Conservation (phyloP, 2,797 vertebrate species). For the Serranus cabrilla region DNA sequence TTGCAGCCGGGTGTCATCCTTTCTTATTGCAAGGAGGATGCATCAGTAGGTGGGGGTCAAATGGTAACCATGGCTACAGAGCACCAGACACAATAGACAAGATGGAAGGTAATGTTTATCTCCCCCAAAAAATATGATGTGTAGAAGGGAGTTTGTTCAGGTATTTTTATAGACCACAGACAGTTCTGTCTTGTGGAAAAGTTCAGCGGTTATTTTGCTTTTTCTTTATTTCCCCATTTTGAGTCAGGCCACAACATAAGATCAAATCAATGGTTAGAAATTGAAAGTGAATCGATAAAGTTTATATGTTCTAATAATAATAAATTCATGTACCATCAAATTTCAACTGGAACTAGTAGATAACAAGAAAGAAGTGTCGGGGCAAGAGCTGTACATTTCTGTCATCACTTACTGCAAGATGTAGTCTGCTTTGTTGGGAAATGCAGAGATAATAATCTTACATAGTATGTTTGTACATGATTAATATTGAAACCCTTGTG, state of each 20-base stretch:
- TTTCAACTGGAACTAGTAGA: constrained; percentile 6
- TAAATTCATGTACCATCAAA: constrained; percentile 5
- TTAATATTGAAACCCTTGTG: constrained; percentile 27
- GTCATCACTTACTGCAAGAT: constrained; percentile 24
- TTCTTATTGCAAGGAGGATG: constrained; percentile 44
- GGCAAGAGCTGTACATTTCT: not conserved
- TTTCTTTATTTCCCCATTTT: not conserved
- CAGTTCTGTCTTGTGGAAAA: constrained; percentile 5
- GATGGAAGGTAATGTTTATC: constrained; percentile 36
- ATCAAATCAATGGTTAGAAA: not conserved
- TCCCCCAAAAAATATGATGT: constrained; percentile 28
- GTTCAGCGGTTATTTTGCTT: constrained; percentile 36
- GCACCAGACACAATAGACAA: constrained; percentile 18
- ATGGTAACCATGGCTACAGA: constrained; percentile 64
- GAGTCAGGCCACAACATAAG: constrained; percentile 10
- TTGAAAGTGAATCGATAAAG: not conserved
- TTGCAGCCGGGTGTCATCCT: constrained; percentile 26
- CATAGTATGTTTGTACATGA: constrained; percentile 6
- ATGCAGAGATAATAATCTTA: constrained; percentile 36
- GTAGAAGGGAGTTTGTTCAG: constrained; percentile 7
- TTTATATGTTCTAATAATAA: constrained; percentile 20
- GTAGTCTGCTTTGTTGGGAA: constrained; percentile 17
- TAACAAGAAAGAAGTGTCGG: not conserved
- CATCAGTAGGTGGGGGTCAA: constrained; percentile 31
- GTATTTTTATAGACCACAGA: constrained; percentile 5